A percentile compares a stretch with the other conserved stretches of the same genome.
Conservation (phyloP, 2,888 invertebrate species). For the Scelioninae gen. 1 region DNA sequence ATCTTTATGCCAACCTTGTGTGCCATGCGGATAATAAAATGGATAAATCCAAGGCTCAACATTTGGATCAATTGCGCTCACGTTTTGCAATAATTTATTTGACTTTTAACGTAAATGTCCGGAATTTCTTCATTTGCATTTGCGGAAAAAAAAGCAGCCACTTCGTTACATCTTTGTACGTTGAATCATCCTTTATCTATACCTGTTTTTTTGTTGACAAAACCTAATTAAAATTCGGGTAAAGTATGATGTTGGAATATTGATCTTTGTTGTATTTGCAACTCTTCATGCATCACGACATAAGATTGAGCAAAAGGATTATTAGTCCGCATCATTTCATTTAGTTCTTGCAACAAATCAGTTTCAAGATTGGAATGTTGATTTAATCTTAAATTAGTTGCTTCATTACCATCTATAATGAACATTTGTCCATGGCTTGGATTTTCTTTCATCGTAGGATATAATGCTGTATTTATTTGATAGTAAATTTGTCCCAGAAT, state of each 20-base stretch:
- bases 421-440: too few species aligned
- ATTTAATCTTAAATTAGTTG: too few species aligned
- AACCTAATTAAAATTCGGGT: slow-evolving; percentile 54
- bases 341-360: too few species aligned
- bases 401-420: too few species aligned
- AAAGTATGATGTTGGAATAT: background rate
- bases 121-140: slow-evolving; percentile 69
- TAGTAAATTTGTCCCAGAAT: too few species aligned
- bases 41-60: slow-evolving; percentile 62
- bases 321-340: too few species aligned
- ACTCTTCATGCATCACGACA: too few species aligned
- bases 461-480: too few species aligned
- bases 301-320: too few species aligned
- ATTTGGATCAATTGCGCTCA: slow-evolving; percentile 60
- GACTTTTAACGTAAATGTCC: slow-evolving; percentile 64
- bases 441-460: too few species aligned
- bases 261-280: too few species aligned
- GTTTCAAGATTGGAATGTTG: too few species aligned
- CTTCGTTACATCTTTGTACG: slow-evolving; percentile 41
- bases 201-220: slow-evolving; percentile 64
- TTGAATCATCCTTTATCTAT: slow-evolving; percentile 46
- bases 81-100: slow-evolving; percentile 60
- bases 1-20: slow-evolving; percentile 27
- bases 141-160: slow-evolving; percentile 67
- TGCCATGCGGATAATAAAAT: slow-evolving; percentile 38